phyloP scores from a whole-genome alignment of 2,888 invertebrate species.

The Caprella mutica region DNA sequence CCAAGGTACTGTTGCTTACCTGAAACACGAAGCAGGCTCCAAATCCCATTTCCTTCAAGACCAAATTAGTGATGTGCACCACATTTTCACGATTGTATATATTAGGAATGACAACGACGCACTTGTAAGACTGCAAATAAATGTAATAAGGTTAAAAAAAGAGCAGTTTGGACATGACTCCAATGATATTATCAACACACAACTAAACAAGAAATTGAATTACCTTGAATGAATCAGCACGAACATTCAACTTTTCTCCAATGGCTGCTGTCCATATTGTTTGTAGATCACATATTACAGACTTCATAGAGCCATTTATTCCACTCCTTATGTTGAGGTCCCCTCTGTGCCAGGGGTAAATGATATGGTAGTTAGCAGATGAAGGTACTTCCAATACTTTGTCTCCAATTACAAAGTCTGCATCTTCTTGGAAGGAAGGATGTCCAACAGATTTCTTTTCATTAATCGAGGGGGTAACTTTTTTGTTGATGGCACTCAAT shows the following conservation, averaged over 20 bases:
- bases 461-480: too few species aligned
- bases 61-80: conserved; percentile 66
- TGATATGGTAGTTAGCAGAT: conserved; percentile 82
- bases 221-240: conserved; percentile 47
- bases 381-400: too few species aligned
- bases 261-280: conserved; percentile 77
- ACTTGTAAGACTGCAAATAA: conserved; percentile 69
- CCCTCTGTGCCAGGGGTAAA: conserved; percentile 79
- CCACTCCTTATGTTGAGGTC: conserved; percentile 73
- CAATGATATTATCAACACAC: too few species aligned
- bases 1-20: too few species aligned
- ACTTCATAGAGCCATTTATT: conserved; percentile 72
- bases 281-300: conserved; percentile 72
- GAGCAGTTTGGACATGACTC: too few species aligned
- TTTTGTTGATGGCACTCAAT: too few species aligned
- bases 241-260: conserved; percentile 62
- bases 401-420: too few species aligned
- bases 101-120: conserved; percentile 77
- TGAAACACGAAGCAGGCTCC: conserved; percentile 66
- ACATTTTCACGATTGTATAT: conserved; percentile 75
- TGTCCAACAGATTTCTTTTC: too few species aligned
- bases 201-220: too few species aligned
- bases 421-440: too few species aligned
- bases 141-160: too few species aligned
- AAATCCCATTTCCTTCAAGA: conserved; percentile 71